Conservation (phyloP, 37 sponge, comb jelly and placozoan species). For the Bolinopsis microptera region DNA sequence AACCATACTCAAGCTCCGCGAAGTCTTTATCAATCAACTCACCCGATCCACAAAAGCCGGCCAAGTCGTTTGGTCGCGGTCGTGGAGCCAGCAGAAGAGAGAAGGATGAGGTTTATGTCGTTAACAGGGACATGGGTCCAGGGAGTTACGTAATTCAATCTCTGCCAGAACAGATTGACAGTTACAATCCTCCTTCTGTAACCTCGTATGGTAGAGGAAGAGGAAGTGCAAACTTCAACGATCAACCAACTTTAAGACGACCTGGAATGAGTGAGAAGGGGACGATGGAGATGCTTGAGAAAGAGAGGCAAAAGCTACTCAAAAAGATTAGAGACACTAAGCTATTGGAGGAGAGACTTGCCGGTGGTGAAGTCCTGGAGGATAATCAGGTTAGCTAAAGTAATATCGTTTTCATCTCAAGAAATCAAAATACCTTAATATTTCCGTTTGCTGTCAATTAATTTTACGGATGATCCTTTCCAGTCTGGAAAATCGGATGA, state of each 20-base stretch:
- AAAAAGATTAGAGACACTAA: constrained; percentile 39
- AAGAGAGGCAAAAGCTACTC: neutral
- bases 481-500: too few relatives aligned
- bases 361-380: constrained; percentile 5
- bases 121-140: neutral
- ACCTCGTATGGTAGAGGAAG: constrained; percentile 10
- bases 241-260: neutral
- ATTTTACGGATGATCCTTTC: too few relatives aligned
- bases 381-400: constrained; percentile 46
- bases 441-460: too few relatives aligned
- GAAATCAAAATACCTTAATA: too few relatives aligned
- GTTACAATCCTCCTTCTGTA: neutral
- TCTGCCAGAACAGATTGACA: neutral
- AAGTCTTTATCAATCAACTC: neutral
- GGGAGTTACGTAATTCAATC: neutral
- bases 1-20: neutral
- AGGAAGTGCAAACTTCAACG: neutral
- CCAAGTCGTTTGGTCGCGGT: constrained; percentile 19
- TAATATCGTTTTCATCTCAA: too few relatives aligned
- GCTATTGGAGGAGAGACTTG: neutral
- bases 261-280: neutral
- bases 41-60: neutral
- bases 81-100: neutral
- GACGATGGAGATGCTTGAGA: neutral
- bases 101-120: neutral